Percentiles rank a stretch among this genome's conserved stretches.
Conservation (phyloP, 2,113 vertebrate species). For the Perognathus longimembris region DNA sequence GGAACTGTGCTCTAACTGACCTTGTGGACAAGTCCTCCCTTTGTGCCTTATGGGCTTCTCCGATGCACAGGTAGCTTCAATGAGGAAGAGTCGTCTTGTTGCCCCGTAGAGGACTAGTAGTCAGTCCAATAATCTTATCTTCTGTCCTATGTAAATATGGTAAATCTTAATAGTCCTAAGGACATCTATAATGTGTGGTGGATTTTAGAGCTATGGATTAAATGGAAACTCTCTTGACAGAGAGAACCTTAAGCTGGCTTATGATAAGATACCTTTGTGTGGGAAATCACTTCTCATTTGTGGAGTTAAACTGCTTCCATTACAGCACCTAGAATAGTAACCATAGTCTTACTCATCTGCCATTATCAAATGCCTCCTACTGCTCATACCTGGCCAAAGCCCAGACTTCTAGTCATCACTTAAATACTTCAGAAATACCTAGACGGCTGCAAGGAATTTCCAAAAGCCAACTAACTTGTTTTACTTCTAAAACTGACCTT, state of each 20-base stretch:
- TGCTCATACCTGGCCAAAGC: not conserved
- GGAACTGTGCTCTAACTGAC: constrained; percentile 88
- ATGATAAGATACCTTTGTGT: not conserved
- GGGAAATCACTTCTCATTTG: constrained; percentile 29
- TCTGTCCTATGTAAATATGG: constrained; percentile 89
- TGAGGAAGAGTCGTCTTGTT: constrained; percentile 88
- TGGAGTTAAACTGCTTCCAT: constrained; percentile 10
- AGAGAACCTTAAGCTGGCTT: constrained; percentile 30
- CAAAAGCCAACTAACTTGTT: not conserved
- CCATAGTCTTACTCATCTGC: not conserved
- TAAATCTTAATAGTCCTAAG: constrained; percentile 89
- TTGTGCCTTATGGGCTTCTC: constrained; percentile 88
- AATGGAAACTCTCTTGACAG: constrained; percentile 56
- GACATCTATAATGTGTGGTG: constrained; percentile 83
- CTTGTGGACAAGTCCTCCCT: constrained; percentile 88
- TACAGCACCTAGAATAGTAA: not conserved
- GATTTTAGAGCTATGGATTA: constrained; percentile 67
- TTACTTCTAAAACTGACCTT: constrained; percentile 12
- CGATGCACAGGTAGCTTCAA: constrained; percentile 86
- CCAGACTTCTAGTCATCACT: not conserved
- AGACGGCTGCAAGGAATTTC: not conserved
- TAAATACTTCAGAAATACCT: not conserved
- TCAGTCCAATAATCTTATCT: constrained; percentile 90
- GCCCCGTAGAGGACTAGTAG: constrained; percentile 88
- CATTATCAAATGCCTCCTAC: not conserved